Evolutionary conservation across 2,888 invertebrate genomes (phyloP).

Genomic region (Ornithoptera priamus): DNA sequence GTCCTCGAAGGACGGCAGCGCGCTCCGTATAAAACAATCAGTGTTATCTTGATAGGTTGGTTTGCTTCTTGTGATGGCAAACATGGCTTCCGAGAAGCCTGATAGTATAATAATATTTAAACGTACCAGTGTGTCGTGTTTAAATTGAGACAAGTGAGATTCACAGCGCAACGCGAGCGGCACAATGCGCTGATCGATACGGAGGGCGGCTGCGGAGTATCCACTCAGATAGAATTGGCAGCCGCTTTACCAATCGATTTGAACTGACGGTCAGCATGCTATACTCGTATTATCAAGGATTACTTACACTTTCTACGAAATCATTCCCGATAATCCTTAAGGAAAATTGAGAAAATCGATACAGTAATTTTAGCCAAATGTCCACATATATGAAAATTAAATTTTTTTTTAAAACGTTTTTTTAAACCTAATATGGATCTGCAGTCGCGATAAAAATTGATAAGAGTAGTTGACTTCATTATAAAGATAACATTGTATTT

Average conservation of each 20-base stretch:
- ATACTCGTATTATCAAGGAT: not conserved
- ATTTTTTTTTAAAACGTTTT: no score
- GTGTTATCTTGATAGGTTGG: constrained; percentile 68
- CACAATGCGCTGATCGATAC: constrained; percentile 14
- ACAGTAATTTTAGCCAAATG: no score
- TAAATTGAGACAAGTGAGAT: constrained; percentile 30
- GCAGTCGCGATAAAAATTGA: no score
- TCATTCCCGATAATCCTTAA: no score
- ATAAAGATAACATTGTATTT: no score
- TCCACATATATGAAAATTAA: no score
- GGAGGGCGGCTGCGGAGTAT: constrained; percentile 6
- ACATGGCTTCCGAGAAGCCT: constrained; percentile 62
- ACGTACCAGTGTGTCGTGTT: constrained; percentile 42
- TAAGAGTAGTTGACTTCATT: no score
- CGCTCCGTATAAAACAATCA: constrained; percentile 58
- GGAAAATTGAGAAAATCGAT: no score
- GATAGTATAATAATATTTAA: constrained; percentile 55
- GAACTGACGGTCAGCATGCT: not conserved
- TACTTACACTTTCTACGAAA: no score
- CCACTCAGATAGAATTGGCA: not conserved
- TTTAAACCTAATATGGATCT: no score
- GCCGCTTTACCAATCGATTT: constrained; percentile 4
- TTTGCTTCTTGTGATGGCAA: constrained; percentile 62
- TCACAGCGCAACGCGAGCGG: not conserved
- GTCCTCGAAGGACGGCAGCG: constrained; percentile 56